Conservation (phyloP, 2,888 invertebrate species). For the Anagyrus pseudococci region DNA sequence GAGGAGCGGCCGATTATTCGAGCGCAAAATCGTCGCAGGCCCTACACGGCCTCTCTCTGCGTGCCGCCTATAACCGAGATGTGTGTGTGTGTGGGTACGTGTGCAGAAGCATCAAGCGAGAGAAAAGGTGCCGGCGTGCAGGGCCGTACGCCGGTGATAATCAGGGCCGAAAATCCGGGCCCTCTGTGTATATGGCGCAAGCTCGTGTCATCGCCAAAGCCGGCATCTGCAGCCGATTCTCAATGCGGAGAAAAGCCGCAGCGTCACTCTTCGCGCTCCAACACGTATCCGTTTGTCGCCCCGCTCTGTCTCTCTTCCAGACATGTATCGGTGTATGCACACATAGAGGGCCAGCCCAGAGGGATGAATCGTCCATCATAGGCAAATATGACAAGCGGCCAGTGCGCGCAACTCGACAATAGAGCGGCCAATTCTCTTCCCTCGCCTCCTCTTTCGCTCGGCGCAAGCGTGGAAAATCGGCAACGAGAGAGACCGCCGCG, state of each 20-base stretch:
- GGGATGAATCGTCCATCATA: slow-evolving; percentile 62
- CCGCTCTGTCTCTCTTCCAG: slow-evolving; percentile 40
- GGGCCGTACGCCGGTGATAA: too few species aligned
- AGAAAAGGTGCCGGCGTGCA: too few species aligned
- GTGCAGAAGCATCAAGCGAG: too few species aligned
- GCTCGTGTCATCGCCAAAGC: slow-evolving; percentile 30
- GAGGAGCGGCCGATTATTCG: slow-evolving; percentile 10
- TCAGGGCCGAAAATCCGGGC: too few species aligned
- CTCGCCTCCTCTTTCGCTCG: slow-evolving; percentile 47
- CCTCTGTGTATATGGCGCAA: too few species aligned
- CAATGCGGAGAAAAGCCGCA: slow-evolving; percentile 49
- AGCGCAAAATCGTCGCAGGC: slow-evolving; percentile 46
- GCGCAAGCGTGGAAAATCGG: slow-evolving; percentile 59
- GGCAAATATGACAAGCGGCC: slow-evolving; percentile 60
- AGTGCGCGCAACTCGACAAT: slow-evolving; percentile 32
- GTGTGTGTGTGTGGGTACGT: too few species aligned
- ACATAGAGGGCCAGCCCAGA: too few species aligned
- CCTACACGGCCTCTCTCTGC: too few species aligned
- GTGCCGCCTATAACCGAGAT: too few species aligned
- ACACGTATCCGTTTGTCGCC: slow-evolving; percentile 52
- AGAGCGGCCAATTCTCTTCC: slow-evolving; percentile 48
- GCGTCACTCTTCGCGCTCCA: slow-evolving; percentile 56
- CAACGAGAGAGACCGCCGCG: too few species aligned
- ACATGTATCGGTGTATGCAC: too few species aligned
- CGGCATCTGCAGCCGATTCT: slow-evolving; percentile 22